phyloP scores from a whole-genome alignment of 2,797 vertebrate species.

The Melanotaenia nigrans region DNA sequence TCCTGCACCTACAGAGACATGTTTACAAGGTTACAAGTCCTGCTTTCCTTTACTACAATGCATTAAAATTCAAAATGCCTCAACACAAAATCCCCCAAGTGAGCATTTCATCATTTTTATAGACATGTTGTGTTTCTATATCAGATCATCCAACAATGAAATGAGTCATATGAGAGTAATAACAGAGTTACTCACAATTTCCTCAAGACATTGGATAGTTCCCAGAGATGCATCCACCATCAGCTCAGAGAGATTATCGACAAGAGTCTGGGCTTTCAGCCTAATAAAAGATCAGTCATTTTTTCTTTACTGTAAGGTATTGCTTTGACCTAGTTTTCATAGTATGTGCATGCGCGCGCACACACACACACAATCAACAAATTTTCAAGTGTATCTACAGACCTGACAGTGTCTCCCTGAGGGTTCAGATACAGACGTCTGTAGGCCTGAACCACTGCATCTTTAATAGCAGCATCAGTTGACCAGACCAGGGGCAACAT shows the following conservation, averaged over 20 bases:
- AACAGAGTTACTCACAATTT: constrained; percentile 89
- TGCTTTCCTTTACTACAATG: neutral
- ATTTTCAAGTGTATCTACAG: constrained; percentile 9
- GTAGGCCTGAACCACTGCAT: constrained; percentile 93
- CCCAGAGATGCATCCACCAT: constrained; percentile 90
- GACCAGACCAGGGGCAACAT: constrained; percentile 97
- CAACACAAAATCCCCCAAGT: neutral
- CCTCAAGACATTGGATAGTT: constrained; percentile 92
- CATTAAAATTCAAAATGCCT: neutral
- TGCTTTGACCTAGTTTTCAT: neutral
- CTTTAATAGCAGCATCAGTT: constrained; percentile 90
- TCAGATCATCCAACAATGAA: neutral
- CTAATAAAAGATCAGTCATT: constrained; percentile 69
- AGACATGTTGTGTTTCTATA: constrained; percentile 3
- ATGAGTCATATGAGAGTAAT: neutral
- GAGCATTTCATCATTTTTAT: neutral
- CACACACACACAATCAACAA: no score
- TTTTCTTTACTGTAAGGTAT: constrained; percentile 6
- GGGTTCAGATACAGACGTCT: constrained; percentile 90
- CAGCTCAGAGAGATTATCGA: constrained; percentile 90
- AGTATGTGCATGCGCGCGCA: neutral
- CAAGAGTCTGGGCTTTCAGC: constrained; percentile 87
- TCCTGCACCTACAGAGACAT: constrained; percentile 87
- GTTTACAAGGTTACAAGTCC: neutral
- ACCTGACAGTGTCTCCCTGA: constrained; percentile 84